These are phyloP conservation scores for Xylota segnis DNA, from an alignment of 2,888 invertebrate genomes.

Conservation along the genomic window DNA sequence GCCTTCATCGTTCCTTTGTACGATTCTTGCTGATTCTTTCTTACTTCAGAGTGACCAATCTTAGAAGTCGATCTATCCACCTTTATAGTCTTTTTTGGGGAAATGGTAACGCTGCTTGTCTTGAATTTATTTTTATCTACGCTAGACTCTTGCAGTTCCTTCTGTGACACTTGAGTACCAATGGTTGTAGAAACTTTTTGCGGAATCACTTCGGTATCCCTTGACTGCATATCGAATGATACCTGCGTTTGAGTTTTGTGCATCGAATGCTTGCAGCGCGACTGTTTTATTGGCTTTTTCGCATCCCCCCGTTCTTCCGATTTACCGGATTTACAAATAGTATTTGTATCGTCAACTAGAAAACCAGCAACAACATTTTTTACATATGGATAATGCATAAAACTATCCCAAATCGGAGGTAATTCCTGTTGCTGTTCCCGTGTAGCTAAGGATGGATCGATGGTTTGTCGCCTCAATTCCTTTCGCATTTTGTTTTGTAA, in stretches of 20 bases:
- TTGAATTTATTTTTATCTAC: not conserved
- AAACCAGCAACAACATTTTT: slow-evolving; percentile 18
- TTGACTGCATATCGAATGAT: not conserved
- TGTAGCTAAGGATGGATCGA: not conserved
- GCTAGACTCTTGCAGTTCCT: not conserved
- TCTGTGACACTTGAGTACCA: not conserved
- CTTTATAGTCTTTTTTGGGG: not conserved
- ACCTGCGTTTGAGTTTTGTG: not conserved
- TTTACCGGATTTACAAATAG: not conserved
- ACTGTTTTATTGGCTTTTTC: not conserved
- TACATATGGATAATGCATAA: not conserved
- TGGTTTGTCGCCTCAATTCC: slow-evolving; percentile 8
- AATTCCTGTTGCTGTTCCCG: not conserved
- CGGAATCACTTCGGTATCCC: not conserved
- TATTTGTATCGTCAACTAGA: not conserved
- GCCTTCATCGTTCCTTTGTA: not conserved
- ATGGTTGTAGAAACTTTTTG: not conserved
- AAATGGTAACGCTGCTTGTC: not conserved
- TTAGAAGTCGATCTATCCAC: not conserved
- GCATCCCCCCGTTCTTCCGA: not conserved
- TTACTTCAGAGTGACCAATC: not conserved
- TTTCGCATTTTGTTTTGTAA: slow-evolving; percentile 54
- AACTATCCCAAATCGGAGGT: slow-evolving; percentile 2
- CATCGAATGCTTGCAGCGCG: not conserved
- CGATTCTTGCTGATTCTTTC: not conserved